These are phyloP conservation scores for Centropus unirufus DNA, from an alignment of 2,113 vertebrate genomes.

Conservation along the genomic window DNA sequence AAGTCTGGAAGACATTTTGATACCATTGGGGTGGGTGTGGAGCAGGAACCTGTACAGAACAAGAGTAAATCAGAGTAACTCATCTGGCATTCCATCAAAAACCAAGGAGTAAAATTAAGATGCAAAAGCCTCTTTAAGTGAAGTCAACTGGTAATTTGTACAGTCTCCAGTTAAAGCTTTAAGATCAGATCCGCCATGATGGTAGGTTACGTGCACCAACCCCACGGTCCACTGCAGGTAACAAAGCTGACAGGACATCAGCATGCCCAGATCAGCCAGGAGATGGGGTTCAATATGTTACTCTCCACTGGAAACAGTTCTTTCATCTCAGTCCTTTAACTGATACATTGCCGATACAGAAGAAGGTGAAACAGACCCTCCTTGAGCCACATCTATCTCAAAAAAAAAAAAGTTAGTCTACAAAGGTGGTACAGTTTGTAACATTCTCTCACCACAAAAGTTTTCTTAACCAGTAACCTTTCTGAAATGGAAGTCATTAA, in stretches of 20 bases:
- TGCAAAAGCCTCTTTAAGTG: background rate
- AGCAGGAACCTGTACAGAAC: constrained; percentile 8
- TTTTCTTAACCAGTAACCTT: background rate
- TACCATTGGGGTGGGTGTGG: background rate
- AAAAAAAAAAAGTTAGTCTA: background rate
- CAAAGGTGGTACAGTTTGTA: background rate
- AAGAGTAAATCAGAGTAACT: constrained; percentile 19
- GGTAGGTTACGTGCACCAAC: background rate
- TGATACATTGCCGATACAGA: background rate
- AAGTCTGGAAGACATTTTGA: constrained; percentile 28
- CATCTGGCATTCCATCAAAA: background rate
- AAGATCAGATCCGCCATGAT: background rate
- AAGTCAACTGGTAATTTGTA: background rate
- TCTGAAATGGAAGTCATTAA: background rate
- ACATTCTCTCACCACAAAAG: background rate
- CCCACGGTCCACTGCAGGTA: accelerated
- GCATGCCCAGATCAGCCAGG: background rate
- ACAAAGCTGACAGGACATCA: background rate
- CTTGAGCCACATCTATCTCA: background rate
- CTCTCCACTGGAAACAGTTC: background rate
- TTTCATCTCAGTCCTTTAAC: background rate
- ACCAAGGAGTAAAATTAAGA: background rate
- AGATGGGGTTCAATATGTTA: background rate
- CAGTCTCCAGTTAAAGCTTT: background rate
- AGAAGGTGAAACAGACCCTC: background rate